phyloP scores from a whole-genome alignment of 2,113 vertebrate species.

The Plecotus auritus region DNA sequence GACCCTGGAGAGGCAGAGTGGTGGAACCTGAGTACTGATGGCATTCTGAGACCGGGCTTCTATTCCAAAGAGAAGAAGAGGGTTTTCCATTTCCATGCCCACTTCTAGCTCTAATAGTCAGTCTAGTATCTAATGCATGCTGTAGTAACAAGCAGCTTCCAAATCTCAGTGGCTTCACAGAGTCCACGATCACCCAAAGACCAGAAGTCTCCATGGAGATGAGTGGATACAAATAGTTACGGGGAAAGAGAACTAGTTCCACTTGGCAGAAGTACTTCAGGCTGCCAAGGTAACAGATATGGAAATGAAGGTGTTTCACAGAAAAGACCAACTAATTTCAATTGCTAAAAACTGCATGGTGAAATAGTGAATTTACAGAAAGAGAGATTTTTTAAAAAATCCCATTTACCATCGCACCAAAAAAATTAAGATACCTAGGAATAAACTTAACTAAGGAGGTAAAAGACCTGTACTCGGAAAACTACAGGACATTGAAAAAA shows the following conservation, averaged over 20 bases:
- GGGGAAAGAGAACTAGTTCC: background rate
- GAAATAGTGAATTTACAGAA: background rate
- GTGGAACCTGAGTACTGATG: background rate
- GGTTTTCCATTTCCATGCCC: background rate
- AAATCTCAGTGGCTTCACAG: background rate
- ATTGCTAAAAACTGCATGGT: background rate
- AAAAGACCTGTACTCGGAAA: too few species aligned
- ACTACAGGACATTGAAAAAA: too few species aligned
- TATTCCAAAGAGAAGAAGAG: background rate
- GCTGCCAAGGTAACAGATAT: background rate
- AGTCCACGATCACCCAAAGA: background rate
- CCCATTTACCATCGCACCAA: too few species aligned
- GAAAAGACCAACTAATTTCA: conserved; percentile 16
- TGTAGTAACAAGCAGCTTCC: background rate
- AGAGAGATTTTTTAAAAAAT: too few species aligned
- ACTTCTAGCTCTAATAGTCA: background rate
- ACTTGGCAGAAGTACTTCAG: background rate
- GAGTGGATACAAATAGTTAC: background rate
- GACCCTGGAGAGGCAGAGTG: background rate
- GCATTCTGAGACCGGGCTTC: background rate
- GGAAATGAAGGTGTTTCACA: background rate
- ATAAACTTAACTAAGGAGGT: too few species aligned
- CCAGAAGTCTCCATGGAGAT: background rate
- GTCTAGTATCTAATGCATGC: background rate
- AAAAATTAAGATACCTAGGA: too few species aligned